A percentile compares a stretch with the other conserved stretches of the same genome.
These are phyloP conservation scores for Hydrolagus affinis DNA, from an alignment of 2,113 vertebrate genomes.

Conservation along the genomic window DNA sequence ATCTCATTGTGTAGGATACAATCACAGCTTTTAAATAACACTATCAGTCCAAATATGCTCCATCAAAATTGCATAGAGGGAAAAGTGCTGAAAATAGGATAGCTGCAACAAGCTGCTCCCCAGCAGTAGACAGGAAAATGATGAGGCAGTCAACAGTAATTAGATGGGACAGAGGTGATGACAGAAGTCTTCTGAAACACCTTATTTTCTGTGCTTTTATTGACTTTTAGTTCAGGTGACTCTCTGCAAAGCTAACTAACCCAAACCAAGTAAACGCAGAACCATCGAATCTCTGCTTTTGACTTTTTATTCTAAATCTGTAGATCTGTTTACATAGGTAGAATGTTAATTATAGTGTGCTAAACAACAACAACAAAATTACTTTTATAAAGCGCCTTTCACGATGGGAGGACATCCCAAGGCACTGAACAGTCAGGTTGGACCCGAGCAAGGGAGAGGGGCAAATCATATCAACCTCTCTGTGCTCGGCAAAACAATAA, in stretches of 20 bases:
- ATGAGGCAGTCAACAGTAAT: constrained; percentile 15
- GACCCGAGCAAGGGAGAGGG: no score
- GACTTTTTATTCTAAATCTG: background rate
- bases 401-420: no score
- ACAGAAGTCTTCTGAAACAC: background rate
- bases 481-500: no score
- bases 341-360: background rate
- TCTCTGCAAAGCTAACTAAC: background rate
- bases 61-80: constrained; percentile 11
- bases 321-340: background rate
- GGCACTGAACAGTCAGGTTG: no score
- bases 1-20: background rate
- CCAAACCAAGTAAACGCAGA: constrained; percentile 3
- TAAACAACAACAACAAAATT: no score
- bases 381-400: no score
- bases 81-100: constrained; percentile 18
- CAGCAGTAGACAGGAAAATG: constrained; percentile 1
- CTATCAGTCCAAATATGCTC: constrained; percentile 14
- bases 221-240: background rate
- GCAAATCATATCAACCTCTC: no score
- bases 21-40: background rate
- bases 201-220: background rate
- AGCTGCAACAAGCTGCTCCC: background rate
- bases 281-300: background rate
- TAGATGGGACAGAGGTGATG: background rate